These are phyloP conservation scores for Palythoa caribaeorum DNA, from an alignment of 92 coral and sea anemone species.

Conservation along the genomic window DNA sequence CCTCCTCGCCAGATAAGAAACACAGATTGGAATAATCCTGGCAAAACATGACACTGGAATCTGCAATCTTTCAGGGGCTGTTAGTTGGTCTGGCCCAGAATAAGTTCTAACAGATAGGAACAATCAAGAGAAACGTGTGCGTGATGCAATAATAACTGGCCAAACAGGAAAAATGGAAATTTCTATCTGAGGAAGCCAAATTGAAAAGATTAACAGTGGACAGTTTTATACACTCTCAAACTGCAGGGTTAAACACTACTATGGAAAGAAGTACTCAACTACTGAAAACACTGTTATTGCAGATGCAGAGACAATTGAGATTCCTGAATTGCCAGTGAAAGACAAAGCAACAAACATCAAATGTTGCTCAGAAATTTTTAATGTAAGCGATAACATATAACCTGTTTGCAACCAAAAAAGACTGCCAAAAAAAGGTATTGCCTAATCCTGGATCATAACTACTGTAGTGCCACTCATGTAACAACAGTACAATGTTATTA, in stretches of 20 bases:
- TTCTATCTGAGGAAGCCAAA: not conserved
- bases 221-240: not conserved
- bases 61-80: constrained; percentile 11
- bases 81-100: constrained; percentile 37
- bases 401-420: constrained; percentile 25
- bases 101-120: not conserved
- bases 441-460: constrained; percentile 35
- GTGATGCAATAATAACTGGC: constrained; percentile 33
- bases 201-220: not conserved
- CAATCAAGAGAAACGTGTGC: constrained; percentile 27
- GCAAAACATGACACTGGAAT: constrained; percentile 16
- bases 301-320: not conserved
- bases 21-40: constrained; percentile 1
- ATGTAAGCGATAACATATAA: not conserved
- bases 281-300: not conserved
- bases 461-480: not conserved
- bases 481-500: too few relatives aligned
- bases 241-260: not conserved
- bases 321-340: too few relatives aligned
- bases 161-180: not conserved
- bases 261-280: not conserved
- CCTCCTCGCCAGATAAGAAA: not conserved
- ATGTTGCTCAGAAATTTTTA: not conserved
- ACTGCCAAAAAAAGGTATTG: constrained; percentile 9
- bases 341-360: too few relatives aligned